Percentiles rank a stretch among this genome's conserved stretches.
Evolutionary conservation across 2,797 vertebrate genomes (phyloP).

Genomic region (Enteromius paludinosus): DNA sequence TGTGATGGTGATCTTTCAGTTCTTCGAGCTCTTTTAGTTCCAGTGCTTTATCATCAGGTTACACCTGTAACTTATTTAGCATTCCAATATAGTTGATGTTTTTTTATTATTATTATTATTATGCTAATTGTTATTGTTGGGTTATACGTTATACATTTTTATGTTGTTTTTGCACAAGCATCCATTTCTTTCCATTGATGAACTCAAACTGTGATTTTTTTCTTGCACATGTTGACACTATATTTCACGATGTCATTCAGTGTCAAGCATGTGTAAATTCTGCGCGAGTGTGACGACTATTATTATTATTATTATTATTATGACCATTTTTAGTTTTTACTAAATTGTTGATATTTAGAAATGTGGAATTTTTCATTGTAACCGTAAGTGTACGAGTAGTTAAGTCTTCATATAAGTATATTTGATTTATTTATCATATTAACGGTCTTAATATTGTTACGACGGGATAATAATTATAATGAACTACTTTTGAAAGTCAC

Average conservation of each 20-base stretch:
- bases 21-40: conserved; percentile 66
- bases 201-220: conserved; percentile 63
- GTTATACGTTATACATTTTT: conserved; percentile 70
- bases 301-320: conserved; percentile 33
- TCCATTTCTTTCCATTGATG: conserved; percentile 53
- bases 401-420: conserved; percentile 75
- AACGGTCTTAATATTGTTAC: conserved; percentile 72
- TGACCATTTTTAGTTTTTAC: conserved; percentile 44
- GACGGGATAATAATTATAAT: conserved; percentile 22
- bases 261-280: conserved; percentile 71
- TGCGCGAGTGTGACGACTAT: conserved; percentile 59
- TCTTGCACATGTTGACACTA: conserved; percentile 67
- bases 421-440: conserved; percentile 76
- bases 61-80: conserved; percentile 73
- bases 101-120: conserved; percentile 66
- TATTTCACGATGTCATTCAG: conserved; percentile 67
- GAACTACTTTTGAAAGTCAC: conserved; percentile 42
- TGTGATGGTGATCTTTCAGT: conserved; percentile 75
- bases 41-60: conserved; percentile 72
- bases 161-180: conserved; percentile 41
- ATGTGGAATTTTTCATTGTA: conserved; percentile 76
- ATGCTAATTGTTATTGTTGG: conserved; percentile 76
- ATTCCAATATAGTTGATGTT: conserved; percentile 76
- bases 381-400: conserved; percentile 72
- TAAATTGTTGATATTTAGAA: conserved; percentile 72